Base-by-base conservation (phyloP, 2,888 invertebrate species). In the Pristionchus fissidentatus region DNA sequence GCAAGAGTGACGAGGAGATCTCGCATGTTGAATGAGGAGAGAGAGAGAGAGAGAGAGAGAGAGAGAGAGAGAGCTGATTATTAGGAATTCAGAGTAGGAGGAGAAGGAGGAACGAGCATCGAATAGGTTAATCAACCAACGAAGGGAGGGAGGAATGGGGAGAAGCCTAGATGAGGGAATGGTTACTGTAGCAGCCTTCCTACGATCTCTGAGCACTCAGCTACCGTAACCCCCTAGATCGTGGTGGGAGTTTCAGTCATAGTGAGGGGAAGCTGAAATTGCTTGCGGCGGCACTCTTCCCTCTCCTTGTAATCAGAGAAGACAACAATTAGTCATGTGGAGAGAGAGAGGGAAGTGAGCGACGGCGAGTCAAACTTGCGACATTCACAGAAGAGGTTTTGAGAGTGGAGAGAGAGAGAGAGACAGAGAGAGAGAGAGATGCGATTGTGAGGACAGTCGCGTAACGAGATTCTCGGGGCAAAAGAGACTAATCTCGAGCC, bases 61-160 rank as follows among this genome's bases (percentile, higher is more conserved):
- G n/a, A 70, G n/a, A 8, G 41, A 38, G 38, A 15, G 70, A 38
- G 49, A 46, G 49, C 49, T 1, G 32, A 46, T 77, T 29, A 77
- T 49, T 46, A 77, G 75, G 26, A 26, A 77, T 77, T 49, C 49
- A 77, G 75, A 15, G 75, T 49, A 49, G 29, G 29, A 43, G 70
- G 66, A 15, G 3, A 26, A 29, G 26, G 73, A 13, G 62, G 62
- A 22, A 19, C 10, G 55, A 8, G 22, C 22, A 22, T 55, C 55
- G 8, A 66, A 70, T 70, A 70, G 70, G 70, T 70, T 43, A 70
- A 70, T 70, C 70, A 70, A 26, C 41, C 26, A 22, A n/a, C 43
- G 43, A 41, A 70, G 41, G 43, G 70, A 41, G 41, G 10, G 55
- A 29, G 41, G 22, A 70, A 43, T 70, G 38, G 70, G n/a, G 41